Conservation (phyloP, 2,797 vertebrate species). For the Aulostomus chinensis region DNA sequence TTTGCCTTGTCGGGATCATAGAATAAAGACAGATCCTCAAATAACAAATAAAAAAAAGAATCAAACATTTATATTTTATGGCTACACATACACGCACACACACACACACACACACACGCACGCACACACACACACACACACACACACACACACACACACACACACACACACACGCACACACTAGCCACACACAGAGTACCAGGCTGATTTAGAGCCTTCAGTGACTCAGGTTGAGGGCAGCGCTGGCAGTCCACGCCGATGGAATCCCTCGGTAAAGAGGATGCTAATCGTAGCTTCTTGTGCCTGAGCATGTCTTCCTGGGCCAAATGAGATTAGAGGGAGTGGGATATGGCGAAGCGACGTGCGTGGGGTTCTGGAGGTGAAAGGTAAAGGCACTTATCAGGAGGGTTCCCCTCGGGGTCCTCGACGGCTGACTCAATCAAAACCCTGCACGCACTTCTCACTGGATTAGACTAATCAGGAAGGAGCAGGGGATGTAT, state of each 20-base stretch:
- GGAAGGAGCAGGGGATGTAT: slow-evolving; percentile 83
- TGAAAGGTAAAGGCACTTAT: slow-evolving; percentile 90
- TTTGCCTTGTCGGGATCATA: too few relatives aligned
- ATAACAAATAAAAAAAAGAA: too few relatives aligned
- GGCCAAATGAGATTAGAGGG: slow-evolving; percentile 83
- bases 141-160: background rate
- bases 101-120: slow-evolving; percentile 2
- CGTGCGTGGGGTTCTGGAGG: slow-evolving; percentile 83
- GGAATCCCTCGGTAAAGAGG: slow-evolving; percentile 75
- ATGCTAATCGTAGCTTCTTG: slow-evolving; percentile 80
- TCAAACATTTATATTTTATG: too few relatives aligned
- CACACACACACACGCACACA: slow-evolving; percentile 17
- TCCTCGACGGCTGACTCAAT: slow-evolving; percentile 82
- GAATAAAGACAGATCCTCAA: too few relatives aligned
- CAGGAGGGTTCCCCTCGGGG: slow-evolving; percentile 80
- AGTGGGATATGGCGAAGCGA: slow-evolving; percentile 68
- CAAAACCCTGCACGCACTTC: slow-evolving; percentile 83
- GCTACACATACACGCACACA: background rate
- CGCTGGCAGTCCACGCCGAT: slow-evolving; percentile 57
- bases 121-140: slow-evolving; percentile 5
- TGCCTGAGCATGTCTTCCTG: slow-evolving; percentile 82
- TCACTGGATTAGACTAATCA: slow-evolving; percentile 89
- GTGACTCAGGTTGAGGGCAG: slow-evolving; percentile 65
- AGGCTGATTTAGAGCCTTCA: slow-evolving; percentile 60
- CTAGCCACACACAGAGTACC: too few relatives aligned